Conservation (phyloP, 2,113 vertebrate genomes). For the Trichomycterus rosablanca region DNA sequence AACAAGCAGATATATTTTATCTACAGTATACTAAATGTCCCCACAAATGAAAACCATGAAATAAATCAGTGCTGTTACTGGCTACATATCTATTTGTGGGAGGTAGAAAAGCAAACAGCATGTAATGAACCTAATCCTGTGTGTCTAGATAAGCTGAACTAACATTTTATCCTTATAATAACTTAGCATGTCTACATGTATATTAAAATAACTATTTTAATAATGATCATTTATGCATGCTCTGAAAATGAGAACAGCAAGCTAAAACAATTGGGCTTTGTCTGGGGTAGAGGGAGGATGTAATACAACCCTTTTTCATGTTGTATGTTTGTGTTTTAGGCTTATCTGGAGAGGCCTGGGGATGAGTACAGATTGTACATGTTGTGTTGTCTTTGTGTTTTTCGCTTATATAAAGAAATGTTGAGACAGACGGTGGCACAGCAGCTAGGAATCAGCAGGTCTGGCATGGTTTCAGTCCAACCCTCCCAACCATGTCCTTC, state of each 20-base stretch:
- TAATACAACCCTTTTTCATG: too few relatives aligned
- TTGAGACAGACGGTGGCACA: background rate
- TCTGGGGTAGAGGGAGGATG: too few relatives aligned
- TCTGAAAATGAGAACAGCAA: background rate
- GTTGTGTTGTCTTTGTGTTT: background rate
- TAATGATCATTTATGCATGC: constrained; percentile 2
- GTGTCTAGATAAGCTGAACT: constrained; percentile 8
- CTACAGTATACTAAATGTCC: constrained; percentile 17
- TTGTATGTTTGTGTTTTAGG: background rate
- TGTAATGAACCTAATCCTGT: constrained; percentile 1
- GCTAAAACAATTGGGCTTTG: too few relatives aligned
- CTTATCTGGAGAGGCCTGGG: background rate
- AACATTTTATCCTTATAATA: too few relatives aligned
- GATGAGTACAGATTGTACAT: background rate
- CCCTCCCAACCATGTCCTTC: background rate
- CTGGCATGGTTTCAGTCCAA: background rate
- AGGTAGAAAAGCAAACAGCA: constrained; percentile 39
- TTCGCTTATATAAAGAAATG: too few relatives aligned
- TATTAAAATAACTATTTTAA: too few relatives aligned
- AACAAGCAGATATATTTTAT: constrained; percentile 26
- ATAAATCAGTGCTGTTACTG: constrained; percentile 30
- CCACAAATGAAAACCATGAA: constrained; percentile 28
- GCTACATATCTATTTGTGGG: constrained; percentile 47
- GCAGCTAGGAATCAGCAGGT: background rate
- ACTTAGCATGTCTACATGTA: too few relatives aligned